Conservation (phyloP, 2,888 invertebrate genomes). For the Priocnemis perturbator region DNA sequence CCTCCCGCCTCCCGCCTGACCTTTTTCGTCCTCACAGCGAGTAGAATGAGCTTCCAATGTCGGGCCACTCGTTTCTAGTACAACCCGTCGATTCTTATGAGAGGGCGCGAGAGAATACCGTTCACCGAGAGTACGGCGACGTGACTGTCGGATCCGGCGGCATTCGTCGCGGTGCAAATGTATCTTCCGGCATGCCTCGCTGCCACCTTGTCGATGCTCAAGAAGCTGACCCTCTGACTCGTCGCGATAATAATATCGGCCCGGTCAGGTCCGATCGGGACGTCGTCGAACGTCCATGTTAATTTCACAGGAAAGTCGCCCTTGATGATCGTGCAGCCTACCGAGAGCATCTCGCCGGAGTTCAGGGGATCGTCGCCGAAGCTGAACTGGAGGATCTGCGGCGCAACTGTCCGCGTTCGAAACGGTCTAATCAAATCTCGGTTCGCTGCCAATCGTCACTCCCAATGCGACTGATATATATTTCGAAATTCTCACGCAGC, state of each 20-base stretch:
- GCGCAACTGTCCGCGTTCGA: conserved; percentile 75
- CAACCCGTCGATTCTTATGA: too few species aligned
- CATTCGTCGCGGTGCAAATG: conserved; percentile 82
- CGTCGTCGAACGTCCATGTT: conserved; percentile 85
- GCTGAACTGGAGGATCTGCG: conserved; percentile 78
- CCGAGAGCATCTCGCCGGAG: conserved; percentile 78
- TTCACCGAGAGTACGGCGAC: conserved; percentile 81
- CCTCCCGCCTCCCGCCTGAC: too few species aligned
- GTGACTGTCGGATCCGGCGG: conserved; percentile 81
- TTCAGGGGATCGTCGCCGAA: conserved; percentile 77
- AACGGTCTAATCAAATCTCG: conserved; percentile 19
- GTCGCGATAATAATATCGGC: conserved; percentile 81
- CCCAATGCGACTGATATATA: too few species aligned
- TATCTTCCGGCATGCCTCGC: conserved; percentile 84
- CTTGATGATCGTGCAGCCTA: conserved; percentile 79
- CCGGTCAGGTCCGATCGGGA: conserved; percentile 74
- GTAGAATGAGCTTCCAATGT: too few species aligned
- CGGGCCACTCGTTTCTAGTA: too few species aligned
- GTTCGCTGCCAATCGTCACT: neutral
- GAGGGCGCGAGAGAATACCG: conserved; percentile 76
- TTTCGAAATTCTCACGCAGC: too few species aligned
- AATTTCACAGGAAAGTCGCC: conserved; percentile 82
- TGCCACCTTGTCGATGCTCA: conserved; percentile 80
- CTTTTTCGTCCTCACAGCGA: too few species aligned
- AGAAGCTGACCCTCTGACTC: conserved; percentile 81